Evolutionary conservation across 2,113 vertebrate species (phyloP).

Genomic region (Dromas ardeola): DNA sequence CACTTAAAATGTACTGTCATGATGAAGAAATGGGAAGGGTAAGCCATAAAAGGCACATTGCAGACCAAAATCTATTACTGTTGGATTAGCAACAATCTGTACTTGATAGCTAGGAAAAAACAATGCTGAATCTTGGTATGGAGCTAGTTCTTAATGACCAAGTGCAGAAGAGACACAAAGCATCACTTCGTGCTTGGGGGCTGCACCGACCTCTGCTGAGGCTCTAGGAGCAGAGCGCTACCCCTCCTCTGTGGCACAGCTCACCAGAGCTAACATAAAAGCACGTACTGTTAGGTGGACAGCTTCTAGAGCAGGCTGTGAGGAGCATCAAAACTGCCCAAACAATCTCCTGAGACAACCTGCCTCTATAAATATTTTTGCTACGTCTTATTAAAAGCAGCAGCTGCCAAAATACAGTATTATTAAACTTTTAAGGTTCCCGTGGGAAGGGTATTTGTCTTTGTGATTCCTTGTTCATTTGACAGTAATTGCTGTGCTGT

Average conservation of each 20-base stretch:
- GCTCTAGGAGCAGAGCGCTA: not conserved
- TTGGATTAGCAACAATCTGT: not conserved
- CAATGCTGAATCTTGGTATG: not conserved
- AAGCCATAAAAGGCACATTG: not conserved
- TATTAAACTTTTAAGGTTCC: not conserved
- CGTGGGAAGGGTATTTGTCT: not conserved
- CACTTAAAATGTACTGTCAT: not conserved
- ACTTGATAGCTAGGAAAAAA: not conserved
- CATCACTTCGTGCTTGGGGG: no score
- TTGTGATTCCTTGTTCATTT: not conserved
- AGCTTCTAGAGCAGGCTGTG: not conserved
- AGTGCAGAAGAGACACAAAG: not conserved
- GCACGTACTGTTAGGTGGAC: not conserved
- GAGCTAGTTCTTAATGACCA: not conserved
- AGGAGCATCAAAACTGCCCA: not conserved
- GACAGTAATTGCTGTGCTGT: not conserved
- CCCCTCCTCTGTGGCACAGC: not conserved
- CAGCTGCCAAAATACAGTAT: not conserved
- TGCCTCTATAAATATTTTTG: not conserved
- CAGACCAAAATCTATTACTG: not conserved
- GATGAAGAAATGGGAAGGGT: not conserved
- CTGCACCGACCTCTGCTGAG: not conserved
- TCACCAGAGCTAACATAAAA: not conserved
- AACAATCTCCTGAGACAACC: not conserved
- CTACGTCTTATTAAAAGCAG: not conserved